Evolutionary conservation across 2,797 vertebrate genomes (phyloP).

Genomic region (Pipistrellus pipistrellus): DNA sequence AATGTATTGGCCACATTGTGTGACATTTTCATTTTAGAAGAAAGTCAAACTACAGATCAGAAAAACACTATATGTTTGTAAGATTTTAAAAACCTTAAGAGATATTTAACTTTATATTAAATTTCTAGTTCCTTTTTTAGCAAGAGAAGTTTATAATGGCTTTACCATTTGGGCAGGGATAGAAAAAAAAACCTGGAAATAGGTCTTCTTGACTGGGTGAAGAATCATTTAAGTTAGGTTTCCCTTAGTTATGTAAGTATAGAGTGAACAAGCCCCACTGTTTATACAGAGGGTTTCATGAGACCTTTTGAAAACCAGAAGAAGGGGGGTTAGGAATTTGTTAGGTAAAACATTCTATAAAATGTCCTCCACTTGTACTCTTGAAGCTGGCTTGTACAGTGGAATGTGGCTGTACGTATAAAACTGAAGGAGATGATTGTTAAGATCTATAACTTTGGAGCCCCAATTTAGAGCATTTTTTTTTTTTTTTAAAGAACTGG

Average conservation of each 20-base stretch:
- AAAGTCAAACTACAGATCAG: constrained; percentile 43
- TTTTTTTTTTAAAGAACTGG: constrained; percentile 55
- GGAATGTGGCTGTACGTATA: neutral
- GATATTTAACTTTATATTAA: constrained; percentile 43
- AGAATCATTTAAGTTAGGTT: constrained; percentile 26
- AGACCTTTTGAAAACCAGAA: neutral
- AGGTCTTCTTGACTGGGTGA: neutral
- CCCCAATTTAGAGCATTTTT: neutral
- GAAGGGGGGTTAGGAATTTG: neutral
- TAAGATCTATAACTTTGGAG: constrained; percentile 35
- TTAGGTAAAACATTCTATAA: constrained; percentile 42
- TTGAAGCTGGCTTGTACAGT: neutral
- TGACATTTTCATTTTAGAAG: constrained; percentile 51
- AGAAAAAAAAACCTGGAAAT: constrained; percentile 64
- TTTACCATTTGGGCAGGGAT: constrained; percentile 60
- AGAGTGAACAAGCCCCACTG: neutral
- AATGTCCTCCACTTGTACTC: constrained; percentile 17
- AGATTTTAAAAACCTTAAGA: constrained; percentile 48
- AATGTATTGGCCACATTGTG: neutral
- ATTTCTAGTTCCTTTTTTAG: constrained; percentile 48
- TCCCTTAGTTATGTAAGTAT: neutral
- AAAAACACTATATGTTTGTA: neutral
- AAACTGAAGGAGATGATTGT: neutral
- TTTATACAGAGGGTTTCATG: neutral
- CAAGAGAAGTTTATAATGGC: constrained; percentile 37